phyloP scores from a whole-genome alignment of 2,888 invertebrate genomes.

The Chaetogeoica ovagalla region DNA sequence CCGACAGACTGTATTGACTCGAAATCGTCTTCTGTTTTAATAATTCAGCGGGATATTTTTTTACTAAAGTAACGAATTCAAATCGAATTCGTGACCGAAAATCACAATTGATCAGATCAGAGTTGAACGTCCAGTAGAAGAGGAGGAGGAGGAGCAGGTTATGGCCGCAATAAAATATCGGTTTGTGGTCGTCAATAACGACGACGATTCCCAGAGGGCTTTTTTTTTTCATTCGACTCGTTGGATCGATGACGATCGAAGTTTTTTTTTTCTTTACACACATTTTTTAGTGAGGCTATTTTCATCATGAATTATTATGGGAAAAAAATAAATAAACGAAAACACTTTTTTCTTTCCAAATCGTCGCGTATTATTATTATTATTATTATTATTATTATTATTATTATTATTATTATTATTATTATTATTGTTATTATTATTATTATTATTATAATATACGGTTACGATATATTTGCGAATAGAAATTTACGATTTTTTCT shows the following conservation, averaged over 20 bases:
- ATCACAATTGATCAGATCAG: conserved; percentile 42
- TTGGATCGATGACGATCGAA: conserved; percentile 29
- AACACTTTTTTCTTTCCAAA: too few species aligned
- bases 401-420: too few species aligned
- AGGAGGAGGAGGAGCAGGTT: conserved; percentile 24
- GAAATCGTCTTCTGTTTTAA: conserved; percentile 18
- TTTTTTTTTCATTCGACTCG: conserved; percentile 1
- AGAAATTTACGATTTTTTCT: too few species aligned
- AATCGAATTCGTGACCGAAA: conserved; percentile 46
- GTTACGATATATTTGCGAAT: too few species aligned
- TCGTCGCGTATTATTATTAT: too few species aligned
- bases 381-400: too few species aligned
- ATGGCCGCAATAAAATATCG: conserved; percentile 25
- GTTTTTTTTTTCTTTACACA: not conserved
- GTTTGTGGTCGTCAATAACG: conserved; percentile 31
- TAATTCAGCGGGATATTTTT: too few species aligned
- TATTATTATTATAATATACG: too few species aligned
- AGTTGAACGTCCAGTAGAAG: conserved; percentile 49
- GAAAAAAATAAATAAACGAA: too few species aligned
- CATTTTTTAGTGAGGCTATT: too few species aligned
- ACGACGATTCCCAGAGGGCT: conserved; percentile 5
- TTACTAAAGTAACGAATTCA: conserved; percentile 11
- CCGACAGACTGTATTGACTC: conserved; percentile 4
- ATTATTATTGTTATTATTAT: too few species aligned
- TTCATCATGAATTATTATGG: too few species aligned